phyloP scores from a whole-genome alignment of 1,140 invertebrate genomes.

The Macrosteles quadrilineatus region DNA sequence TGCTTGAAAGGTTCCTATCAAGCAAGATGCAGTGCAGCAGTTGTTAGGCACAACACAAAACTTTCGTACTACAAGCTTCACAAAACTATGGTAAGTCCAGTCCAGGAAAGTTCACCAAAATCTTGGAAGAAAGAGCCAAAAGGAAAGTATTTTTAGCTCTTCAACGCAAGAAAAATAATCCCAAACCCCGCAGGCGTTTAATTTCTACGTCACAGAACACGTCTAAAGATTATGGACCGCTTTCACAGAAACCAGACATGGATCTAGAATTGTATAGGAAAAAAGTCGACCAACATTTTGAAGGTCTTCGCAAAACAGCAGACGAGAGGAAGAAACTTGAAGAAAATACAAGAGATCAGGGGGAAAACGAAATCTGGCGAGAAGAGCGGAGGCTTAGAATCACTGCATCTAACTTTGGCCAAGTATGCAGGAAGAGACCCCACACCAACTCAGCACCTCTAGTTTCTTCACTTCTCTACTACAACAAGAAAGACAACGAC shows the following conservation, averaged over 20 bases:
- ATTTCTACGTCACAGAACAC: not conserved
- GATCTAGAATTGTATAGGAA: too few species aligned
- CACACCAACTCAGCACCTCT: constrained; percentile 38
- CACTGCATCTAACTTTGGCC: constrained; percentile 49
- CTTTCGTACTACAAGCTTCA: constrained; percentile 5
- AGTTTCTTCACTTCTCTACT: constrained; percentile 31
- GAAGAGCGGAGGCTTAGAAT: constrained; percentile 41
- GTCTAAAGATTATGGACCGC: constrained; percentile 11
- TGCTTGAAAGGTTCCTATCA: constrained; percentile 32
- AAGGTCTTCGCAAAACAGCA: too few species aligned
- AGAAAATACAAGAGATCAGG: not conserved
- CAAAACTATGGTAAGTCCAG: constrained; percentile 3
- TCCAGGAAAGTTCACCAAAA: not conserved
- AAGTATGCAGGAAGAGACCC: constrained; percentile 42
- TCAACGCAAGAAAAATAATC: not conserved
- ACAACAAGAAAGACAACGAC: not conserved
- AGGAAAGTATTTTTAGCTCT: not conserved
- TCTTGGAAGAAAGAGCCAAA: not conserved
- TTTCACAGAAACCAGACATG: constrained; percentile 7
- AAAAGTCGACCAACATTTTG: too few species aligned
- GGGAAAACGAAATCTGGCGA: constrained; percentile 40
- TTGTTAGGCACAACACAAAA: constrained; percentile 32
- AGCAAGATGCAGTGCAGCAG: constrained; percentile 32
- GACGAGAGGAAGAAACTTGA: too few species aligned
- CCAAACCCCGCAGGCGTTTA: too few species aligned